phyloP scores from a whole-genome alignment of 2,888 invertebrate species.

The Amaurobius ferox region DNA sequence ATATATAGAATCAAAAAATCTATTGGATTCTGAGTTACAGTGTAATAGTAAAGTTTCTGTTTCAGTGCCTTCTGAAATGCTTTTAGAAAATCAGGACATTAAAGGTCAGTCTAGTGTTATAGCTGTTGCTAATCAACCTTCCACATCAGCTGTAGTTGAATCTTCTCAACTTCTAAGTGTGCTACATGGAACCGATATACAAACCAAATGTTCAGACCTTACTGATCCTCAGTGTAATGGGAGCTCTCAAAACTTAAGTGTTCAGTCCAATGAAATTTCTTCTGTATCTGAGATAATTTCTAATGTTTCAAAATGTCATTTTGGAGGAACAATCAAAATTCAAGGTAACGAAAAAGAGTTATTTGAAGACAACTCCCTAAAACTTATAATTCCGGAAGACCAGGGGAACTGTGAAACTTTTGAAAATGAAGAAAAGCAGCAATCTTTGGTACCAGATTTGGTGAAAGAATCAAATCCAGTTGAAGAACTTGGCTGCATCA shows the following conservation, averaged over 20 bases:
- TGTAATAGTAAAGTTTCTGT: not conserved
- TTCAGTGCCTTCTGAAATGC: not conserved
- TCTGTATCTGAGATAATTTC: not conserved
- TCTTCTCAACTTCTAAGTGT: too few relatives aligned
- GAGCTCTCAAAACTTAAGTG: not conserved
- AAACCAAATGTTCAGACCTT: too few relatives aligned
- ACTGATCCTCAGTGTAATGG: too few relatives aligned
- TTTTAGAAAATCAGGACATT: not conserved
- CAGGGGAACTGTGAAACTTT: too few relatives aligned
- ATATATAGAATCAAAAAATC: not conserved
- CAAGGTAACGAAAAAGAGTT: not conserved
- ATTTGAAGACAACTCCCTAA: not conserved
- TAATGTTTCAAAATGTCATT: conserved; percentile 1
- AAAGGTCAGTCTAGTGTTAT: too few relatives aligned
- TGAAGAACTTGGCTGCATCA: not conserved
- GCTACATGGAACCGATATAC: too few relatives aligned
- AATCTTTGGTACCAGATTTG: too few relatives aligned
- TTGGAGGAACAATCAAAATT: not conserved
- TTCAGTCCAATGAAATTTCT: not conserved
- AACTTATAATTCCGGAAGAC: not conserved
- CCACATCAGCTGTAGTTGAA: too few relatives aligned
- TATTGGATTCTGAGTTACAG: not conserved
- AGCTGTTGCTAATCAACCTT: too few relatives aligned
- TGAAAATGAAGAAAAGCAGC: too few relatives aligned
- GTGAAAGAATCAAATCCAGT: not conserved